Conservation (phyloP, 2,797 vertebrate genomes). For the Microctenopoma lineatum region DNA sequence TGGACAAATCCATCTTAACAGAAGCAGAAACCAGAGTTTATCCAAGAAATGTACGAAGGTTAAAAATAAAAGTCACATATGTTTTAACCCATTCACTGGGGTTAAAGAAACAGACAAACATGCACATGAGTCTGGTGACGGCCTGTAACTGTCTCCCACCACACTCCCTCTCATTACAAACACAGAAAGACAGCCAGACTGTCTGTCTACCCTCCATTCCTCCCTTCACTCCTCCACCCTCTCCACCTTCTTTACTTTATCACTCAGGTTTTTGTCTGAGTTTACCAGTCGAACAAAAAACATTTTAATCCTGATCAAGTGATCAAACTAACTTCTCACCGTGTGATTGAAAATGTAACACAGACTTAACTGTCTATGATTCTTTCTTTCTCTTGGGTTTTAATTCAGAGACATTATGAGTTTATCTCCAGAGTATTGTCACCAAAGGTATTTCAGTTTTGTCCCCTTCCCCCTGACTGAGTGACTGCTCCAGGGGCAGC, state of each 20-base stretch:
- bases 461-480: constrained; percentile 46
- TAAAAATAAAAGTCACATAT: constrained; percentile 48
- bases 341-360: constrained; percentile 18
- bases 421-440: constrained; percentile 60
- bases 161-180: constrained; percentile 81
- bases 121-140: constrained; percentile 54
- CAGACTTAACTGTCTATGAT: constrained; percentile 24
- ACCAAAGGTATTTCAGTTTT: constrained; percentile 66
- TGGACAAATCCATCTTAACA: constrained; percentile 19
- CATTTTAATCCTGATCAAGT: constrained; percentile 3
- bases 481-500: constrained; percentile 51
- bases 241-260: constrained; percentile 52
- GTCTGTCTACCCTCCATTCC: constrained; percentile 67
- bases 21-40: constrained; percentile 28
- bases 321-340: constrained; percentile 13
- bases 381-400: constrained; percentile 1
- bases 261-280: constrained; percentile 26
- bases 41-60: neutral
- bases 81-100: constrained; percentile 62
- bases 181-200: constrained; percentile 76
- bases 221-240: constrained; percentile 54
- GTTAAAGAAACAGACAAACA: constrained; percentile 40
- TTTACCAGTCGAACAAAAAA: constrained; percentile 29
- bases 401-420: constrained; percentile 51
- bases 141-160: constrained; percentile 59